Evolutionary conservation across 2,888 invertebrate genomes (phyloP).

Genomic region (Agonopterix alstromeriana): DNA sequence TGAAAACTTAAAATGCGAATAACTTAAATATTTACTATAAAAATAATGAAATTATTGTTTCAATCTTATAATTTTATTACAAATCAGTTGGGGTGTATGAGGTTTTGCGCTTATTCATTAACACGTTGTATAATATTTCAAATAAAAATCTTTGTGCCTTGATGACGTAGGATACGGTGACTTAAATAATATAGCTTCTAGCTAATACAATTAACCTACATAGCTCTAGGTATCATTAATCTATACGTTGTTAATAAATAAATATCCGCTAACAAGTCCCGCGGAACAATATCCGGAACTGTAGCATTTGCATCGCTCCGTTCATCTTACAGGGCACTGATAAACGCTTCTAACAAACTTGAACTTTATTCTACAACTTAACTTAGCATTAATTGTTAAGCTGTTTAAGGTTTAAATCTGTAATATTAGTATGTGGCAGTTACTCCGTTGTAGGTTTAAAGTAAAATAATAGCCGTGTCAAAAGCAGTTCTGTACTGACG

Average conservation of each 20-base stretch:
- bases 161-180: too few relatives aligned
- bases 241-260: background rate
- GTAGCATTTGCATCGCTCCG: slow-evolving; percentile 44
- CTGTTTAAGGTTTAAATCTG: slow-evolving; percentile 14
- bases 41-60: too few relatives aligned
- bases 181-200: too few relatives aligned
- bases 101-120: too few relatives aligned
- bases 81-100: too few relatives aligned
- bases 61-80: too few relatives aligned
- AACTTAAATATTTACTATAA: too few relatives aligned
- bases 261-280: slow-evolving; percentile 12
- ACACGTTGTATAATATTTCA: too few relatives aligned
- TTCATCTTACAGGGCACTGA: slow-evolving; percentile 31
- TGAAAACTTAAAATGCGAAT: too few relatives aligned
- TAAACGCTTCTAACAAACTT: slow-evolving; percentile 21
- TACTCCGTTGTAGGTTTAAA: slow-evolving; percentile 23
- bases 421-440: slow-evolving; percentile 8
- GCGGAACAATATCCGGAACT: slow-evolving; percentile 37
- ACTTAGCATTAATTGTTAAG: slow-evolving; percentile 9
- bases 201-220: background rate
- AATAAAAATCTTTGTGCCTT: too few relatives aligned
- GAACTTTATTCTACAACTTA: slow-evolving; percentile 12
- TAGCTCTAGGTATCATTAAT: background rate
- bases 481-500: slow-evolving; percentile 59
- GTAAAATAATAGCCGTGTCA: slow-evolving; percentile 66